These are phyloP conservation scores for Pachycephala philippinensis DNA, from an alignment of 2,113 vertebrate genomes.

Conservation along the genomic window DNA sequence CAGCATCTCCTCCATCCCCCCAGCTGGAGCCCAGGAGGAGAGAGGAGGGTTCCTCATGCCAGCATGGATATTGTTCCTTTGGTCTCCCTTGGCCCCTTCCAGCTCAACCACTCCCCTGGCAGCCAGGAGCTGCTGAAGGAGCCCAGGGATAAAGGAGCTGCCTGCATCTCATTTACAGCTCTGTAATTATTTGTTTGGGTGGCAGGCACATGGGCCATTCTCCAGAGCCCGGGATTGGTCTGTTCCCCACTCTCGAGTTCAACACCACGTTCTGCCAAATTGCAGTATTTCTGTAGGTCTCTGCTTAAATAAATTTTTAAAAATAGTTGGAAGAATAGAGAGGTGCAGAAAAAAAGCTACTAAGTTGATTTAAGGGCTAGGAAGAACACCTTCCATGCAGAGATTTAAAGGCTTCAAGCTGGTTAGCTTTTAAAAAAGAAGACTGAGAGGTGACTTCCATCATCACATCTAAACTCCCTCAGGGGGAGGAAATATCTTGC, in stretches of 20 bases:
- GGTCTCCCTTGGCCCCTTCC: not conserved
- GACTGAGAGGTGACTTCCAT: not conserved
- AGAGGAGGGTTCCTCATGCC: not conserved
- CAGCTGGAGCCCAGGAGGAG: not conserved
- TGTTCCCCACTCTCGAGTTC: not conserved
- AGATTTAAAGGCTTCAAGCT: conserved; percentile 25
- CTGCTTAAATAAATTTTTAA: not conserved
- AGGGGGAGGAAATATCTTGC: not conserved
- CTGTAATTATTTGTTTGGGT: conserved; percentile 2
- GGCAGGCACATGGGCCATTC: not conserved
- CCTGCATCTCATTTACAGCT: not conserved
- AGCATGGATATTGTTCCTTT: not conserved
- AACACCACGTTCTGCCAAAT: not conserved
- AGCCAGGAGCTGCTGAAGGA: not conserved
- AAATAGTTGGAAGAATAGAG: not conserved
- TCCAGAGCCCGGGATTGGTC: not conserved
- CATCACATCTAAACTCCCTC: not conserved
- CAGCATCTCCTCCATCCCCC: not conserved
- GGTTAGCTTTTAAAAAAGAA: not conserved
- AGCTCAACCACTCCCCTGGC: not conserved
- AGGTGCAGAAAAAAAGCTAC: not conserved
- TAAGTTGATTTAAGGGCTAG: conserved; percentile 8
- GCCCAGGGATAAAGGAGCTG: not conserved
- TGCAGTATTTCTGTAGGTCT: not conserved
- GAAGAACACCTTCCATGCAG: not conserved